phyloP scores from a whole-genome alignment of 2,888 invertebrate genomes.

The Arge pagana region DNA sequence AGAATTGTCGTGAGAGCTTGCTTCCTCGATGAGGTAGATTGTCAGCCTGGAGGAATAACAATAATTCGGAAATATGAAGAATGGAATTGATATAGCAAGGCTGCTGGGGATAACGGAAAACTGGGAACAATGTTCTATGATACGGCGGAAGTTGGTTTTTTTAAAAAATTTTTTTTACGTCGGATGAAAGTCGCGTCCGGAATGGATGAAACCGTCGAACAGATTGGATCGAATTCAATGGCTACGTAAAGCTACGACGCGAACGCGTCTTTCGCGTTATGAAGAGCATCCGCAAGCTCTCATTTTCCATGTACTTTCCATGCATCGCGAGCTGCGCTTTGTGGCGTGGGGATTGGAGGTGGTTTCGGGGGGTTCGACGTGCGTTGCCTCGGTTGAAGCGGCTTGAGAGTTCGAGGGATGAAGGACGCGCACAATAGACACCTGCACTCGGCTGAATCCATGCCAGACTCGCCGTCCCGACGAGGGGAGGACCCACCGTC shows the following conservation, averaged over 20 bases:
- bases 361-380: neutral
- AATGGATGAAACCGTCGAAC: slow-evolving; percentile 2
- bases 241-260: slow-evolving; percentile 3
- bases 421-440: slow-evolving; percentile 21
- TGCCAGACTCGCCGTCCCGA: slow-evolving; percentile 1
- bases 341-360: neutral
- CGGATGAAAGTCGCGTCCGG: no score
- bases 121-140: no score
- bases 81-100: no score
- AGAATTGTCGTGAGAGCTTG: no score
- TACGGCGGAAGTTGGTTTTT: no score
- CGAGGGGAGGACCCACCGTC: neutral
- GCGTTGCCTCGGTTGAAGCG: no score
- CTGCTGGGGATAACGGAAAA: no score
- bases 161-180: no score
- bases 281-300: slow-evolving; percentile 13
- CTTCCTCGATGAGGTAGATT: no score
- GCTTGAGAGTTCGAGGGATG: neutral
- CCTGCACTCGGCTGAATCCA: slow-evolving; percentile 13
- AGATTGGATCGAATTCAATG: slow-evolving; percentile 14
- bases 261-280: slow-evolving; percentile 11
- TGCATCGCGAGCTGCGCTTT: slow-evolving; percentile 11
- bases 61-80: no score
- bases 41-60: no score
- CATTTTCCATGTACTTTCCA: slow-evolving; percentile 17